A percentile compares a stretch with the other conserved stretches of the same genome.
These are phyloP conservation scores for Galerucella calmariensis DNA, from an alignment of 2,888 invertebrate species.

Conservation along the genomic window DNA sequence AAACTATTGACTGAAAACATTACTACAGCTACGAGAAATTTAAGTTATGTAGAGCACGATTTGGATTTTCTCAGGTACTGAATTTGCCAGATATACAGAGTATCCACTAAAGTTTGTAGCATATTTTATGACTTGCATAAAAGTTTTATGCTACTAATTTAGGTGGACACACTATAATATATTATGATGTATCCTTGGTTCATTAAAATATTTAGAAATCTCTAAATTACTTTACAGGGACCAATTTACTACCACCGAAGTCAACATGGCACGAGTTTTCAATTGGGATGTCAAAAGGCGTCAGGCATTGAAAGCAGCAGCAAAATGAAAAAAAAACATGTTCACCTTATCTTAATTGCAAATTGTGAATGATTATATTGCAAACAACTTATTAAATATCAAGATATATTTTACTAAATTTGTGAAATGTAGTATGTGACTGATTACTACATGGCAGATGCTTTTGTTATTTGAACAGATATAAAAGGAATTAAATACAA, in stretches of 20 bases:
- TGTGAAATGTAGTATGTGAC: not conserved
- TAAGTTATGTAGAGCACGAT: slow-evolving; percentile 89
- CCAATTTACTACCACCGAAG: slow-evolving; percentile 98
- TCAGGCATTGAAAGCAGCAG: slow-evolving; percentile 52
- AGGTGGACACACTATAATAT: too few species aligned
- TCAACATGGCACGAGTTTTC: slow-evolving; percentile 98
- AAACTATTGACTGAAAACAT: slow-evolving; percentile 85
- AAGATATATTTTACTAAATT: slow-evolving; percentile 1
- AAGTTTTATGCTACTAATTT: too few species aligned
- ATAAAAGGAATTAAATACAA: too few species aligned
- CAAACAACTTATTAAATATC: not conserved
- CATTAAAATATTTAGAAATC: not conserved
- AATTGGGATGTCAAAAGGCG: slow-evolving; percentile 97
- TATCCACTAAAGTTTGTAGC: too few species aligned
- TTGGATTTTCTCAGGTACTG: slow-evolving; percentile 86
- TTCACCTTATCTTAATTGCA: not conserved
- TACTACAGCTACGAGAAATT: slow-evolving; percentile 83
- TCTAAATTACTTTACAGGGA: slow-evolving; percentile 72
- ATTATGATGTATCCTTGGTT: not conserved
- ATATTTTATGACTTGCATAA: too few species aligned
- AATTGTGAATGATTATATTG: not conserved
- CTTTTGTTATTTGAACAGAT: too few species aligned
- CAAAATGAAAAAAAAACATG: slow-evolving; percentile 46
- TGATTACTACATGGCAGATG: too few species aligned
- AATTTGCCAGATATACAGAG: not conserved